These are phyloP conservation scores for Larimichthys polyactis DNA, from an alignment of 2,113 vertebrate species.

Conservation along the genomic window DNA sequence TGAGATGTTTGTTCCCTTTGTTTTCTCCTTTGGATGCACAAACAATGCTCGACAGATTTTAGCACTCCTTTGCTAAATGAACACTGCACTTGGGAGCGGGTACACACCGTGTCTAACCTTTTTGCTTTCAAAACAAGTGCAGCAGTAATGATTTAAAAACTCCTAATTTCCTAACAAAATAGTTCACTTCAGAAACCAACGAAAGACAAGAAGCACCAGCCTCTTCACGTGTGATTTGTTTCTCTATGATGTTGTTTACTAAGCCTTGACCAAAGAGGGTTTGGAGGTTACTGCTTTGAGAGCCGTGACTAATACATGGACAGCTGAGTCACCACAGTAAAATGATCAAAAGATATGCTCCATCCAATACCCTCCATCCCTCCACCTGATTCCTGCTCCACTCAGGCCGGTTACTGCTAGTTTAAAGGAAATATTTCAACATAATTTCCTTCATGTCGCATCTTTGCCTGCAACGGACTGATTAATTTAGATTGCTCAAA, in stretches of 20 bases:
- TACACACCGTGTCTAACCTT: not conserved
- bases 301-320: slow-evolving; percentile 35
- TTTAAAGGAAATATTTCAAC: not conserved
- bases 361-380: not conserved
- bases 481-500: not conserved
- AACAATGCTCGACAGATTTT: not conserved
- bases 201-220: slow-evolving; percentile 14
- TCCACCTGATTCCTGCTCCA: not conserved
- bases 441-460: not conserved
- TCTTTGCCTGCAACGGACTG: not conserved
- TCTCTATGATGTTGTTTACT: slow-evolving; percentile 25
- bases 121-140: not conserved
- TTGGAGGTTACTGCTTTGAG: not conserved
- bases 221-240: slow-evolving; percentile 7
- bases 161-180: not conserved
- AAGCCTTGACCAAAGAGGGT: slow-evolving; percentile 12
- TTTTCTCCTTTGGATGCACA: slow-evolving; percentile 9
- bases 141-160: slow-evolving; percentile 12
- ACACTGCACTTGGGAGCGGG: not conserved
- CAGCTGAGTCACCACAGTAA: slow-evolving; percentile 37
- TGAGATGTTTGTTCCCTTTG: not conserved
- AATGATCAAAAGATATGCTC: slow-evolving; percentile 8
- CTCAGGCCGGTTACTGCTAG: not conserved
- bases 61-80: not conserved
- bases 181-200: not conserved